phyloP scores from a whole-genome alignment of 2,113 vertebrate species.

The Catharus fuscescens region DNA sequence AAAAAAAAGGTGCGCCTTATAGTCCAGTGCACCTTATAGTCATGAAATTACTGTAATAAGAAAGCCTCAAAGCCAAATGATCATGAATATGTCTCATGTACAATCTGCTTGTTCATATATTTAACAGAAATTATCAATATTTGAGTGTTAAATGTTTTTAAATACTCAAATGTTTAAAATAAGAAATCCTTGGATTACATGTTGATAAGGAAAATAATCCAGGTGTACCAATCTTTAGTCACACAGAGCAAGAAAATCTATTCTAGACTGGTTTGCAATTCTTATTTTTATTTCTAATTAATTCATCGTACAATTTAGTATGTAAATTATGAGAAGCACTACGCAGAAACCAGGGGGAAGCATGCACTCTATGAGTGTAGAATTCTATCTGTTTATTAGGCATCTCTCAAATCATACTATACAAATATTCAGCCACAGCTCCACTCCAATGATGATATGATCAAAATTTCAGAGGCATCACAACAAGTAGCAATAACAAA shows the following conservation, averaged over 20 bases:
- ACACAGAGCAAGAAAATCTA: background rate
- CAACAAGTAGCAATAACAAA: background rate
- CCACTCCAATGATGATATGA: background rate
- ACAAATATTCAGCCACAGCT: background rate
- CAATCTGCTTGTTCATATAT: background rate
- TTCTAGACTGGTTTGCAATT: background rate
- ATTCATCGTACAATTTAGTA: background rate
- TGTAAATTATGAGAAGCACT: background rate
- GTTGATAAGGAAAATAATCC: background rate
- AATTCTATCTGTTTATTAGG: background rate
- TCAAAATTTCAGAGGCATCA: background rate
- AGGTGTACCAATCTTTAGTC: background rate
- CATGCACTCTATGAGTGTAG: fast-evolving
- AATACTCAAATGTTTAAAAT: background rate
- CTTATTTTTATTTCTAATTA: background rate
- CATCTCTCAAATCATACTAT: background rate
- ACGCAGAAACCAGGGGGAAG: background rate
- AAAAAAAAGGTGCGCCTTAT: too few species aligned
- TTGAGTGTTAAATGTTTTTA: background rate
- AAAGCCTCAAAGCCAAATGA: background rate
- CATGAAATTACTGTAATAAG: background rate
- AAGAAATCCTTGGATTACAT: background rate
- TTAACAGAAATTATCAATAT: background rate
- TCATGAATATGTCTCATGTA: background rate
- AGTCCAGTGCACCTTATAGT: too few species aligned